Base-by-base conservation (phyloP, 2,797 vertebrate genomes). In the Phrynocephalus vlangalii region DNA sequence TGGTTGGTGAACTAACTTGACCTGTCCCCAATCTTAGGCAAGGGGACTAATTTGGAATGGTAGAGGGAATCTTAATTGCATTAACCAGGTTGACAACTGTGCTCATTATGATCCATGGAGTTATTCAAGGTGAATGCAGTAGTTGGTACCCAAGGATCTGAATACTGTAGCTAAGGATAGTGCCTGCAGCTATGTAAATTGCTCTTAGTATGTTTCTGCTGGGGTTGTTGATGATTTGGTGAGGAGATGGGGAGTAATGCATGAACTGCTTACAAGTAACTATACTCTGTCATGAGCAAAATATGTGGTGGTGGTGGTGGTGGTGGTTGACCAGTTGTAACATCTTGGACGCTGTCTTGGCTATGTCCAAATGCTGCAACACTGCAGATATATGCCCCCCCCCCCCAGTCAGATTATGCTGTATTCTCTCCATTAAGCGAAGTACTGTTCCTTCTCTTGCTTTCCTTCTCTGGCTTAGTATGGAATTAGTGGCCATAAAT, bases 81-180 rank as follows among this genome's bases (percentile, higher is more conserved):
- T 70, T 83, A 82, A 48, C 50, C n/a, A 70, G 63, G 30, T 28
- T 83, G 63, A 22, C 86, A 77, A 24, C 60, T 52, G 44, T 70
- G 33, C 73, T 66, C 16, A 24, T 44, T 26, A 38, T 22, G 28
- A 73, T 18, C 18, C 16, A 15, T 70, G 48, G 48, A 83, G 81
- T 60, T 22, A 87, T 83, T 70, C 66, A 60, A 78, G 81, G 73
- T 87, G 81, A 83, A 71, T 79, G 67, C n/a, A 78, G 72, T 33
- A 75, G 26, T 75, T 56, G 22, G 15, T 75, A 70, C 50, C 33
- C 2, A 3, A 80, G 9, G 56, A 33, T 50, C 3, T 70, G 63
- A 82, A 68, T 76, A 71, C 38, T 50, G 71, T 1, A n/a, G 73
- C 30, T 71, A 67, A 67, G 60, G 6, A 8, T 13, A 9, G 63